Evolutionary conservation across 2,113 vertebrate species (phyloP), one percentile per base, ranked within the genome.

Genomic region (Propithecus coquereli): DNA sequence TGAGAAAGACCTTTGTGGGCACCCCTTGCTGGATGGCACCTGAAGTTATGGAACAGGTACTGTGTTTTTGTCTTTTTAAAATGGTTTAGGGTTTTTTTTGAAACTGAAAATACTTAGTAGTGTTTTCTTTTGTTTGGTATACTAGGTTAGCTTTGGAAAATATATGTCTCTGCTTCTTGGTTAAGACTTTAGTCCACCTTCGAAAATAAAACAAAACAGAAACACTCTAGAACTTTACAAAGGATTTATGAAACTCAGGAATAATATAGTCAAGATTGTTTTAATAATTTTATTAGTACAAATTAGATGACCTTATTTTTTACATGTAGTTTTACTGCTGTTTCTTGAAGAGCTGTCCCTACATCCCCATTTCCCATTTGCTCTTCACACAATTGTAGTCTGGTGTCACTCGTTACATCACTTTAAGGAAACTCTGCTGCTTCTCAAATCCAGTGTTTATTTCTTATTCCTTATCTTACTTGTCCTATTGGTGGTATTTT

Each of bases 1-100:
- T 99, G 96, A 99, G 99, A 90, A 99, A 99, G 98, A 99, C 99
- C 0, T 99, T 99, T 98, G 99, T 99, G 94, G 99, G 99, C 96
- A 99, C 99, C 2, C 99, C 99, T 40, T 99, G 99, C 97, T 99
- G 99, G 99, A 99, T 99, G 99, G 99, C 99, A 20, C 99, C 99
- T 22, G 99, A 99, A 97, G 99, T 99, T 86, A 99, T 99, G 99
- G 99, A 99, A 87, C 99, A 99, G 99, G 99, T 99, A 98, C 92
- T 84, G 30, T 87, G 57, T 92, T 93, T 91, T 87, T 47, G 2
- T 86, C 70, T 57, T 83, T 80, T 89, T 70, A 6, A 43, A 94
- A 32, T 59, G 40, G 37, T 7, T 83, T 70, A 45, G 13, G 17
- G n/a, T 80, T 95, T 83, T 87, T 94, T 87, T 25, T 22, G 9